Evolutionary conservation across 2,888 invertebrate genomes (phyloP).

Genomic region (Melanchra persicariae): DNA sequence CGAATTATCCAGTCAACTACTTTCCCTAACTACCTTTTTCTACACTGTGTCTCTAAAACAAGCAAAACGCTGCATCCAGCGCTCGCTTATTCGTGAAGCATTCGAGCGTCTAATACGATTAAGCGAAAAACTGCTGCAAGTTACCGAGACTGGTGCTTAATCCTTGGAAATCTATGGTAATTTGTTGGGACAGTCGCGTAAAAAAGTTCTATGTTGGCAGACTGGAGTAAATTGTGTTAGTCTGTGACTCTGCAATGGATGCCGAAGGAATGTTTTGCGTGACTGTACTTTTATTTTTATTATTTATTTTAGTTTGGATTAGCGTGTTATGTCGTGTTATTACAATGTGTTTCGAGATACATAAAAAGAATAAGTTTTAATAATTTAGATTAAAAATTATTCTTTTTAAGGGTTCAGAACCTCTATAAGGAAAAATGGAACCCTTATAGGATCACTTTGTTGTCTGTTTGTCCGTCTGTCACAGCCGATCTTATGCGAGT

Average conservation of each 20-base stretch:
- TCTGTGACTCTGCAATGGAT: conserved; percentile 9
- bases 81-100: conserved; percentile 3
- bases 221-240: conserved; percentile 26
- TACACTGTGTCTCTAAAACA: conserved; percentile 13
- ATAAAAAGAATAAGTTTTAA: no score
- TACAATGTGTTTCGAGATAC: no score
- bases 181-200: conserved; percentile 40
- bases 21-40: neutral
- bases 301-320: neutral
- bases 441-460: no score
- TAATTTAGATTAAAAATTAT: no score
- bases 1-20: conserved; percentile 20
- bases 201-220: conserved; percentile 22
- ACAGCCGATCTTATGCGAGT: no score
- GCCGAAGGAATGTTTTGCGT: conserved; percentile 4
- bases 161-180: conserved; percentile 53
- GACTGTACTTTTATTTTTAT: conserved; percentile 4
- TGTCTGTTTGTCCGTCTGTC: no score
- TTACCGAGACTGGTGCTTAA: conserved; percentile 27
- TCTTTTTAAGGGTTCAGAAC: no score
- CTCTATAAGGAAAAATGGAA: no score
- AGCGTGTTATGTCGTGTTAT: neutral
- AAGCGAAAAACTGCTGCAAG: conserved; percentile 38
- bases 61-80: conserved; percentile 40
- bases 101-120: conserved; percentile 38